Conservation (phyloP, 2,888 invertebrate genomes). For the Polydrusus tereticollis region DNA sequence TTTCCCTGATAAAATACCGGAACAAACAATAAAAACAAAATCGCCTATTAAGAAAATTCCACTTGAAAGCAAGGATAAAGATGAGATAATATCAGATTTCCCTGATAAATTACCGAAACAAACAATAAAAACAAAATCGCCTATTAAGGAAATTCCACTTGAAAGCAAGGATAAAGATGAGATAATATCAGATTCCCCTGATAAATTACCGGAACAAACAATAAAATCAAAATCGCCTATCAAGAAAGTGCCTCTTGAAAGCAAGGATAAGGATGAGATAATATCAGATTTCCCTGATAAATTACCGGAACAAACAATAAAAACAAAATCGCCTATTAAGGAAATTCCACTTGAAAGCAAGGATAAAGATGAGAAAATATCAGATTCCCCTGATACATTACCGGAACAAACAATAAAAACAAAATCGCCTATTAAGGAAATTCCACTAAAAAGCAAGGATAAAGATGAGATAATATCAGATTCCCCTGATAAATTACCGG, state of each 20-base stretch:
- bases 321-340: no score
- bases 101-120: no score
- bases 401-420: not conserved
- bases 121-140: no score
- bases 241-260: not conserved
- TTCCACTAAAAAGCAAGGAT: not conserved
- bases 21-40: not conserved
- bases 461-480: not conserved
- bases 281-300: no score
- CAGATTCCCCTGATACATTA: not conserved
- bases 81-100: not conserved
- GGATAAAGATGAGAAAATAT: not conserved
- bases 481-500: slow-evolving; percentile 4
- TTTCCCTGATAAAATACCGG: not conserved
- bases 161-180: not conserved
- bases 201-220: not conserved
- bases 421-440: slow-evolving; percentile 1
- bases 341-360: no score
- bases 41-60: not conserved
- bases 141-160: no score
- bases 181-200: no score
- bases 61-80: not conserved
- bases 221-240: not conserved
- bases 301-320: no score
- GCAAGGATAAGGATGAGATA: not conserved